Conservation (phyloP, 2,888 invertebrate genomes). For the Nipponacmea schrenckii region DNA sequence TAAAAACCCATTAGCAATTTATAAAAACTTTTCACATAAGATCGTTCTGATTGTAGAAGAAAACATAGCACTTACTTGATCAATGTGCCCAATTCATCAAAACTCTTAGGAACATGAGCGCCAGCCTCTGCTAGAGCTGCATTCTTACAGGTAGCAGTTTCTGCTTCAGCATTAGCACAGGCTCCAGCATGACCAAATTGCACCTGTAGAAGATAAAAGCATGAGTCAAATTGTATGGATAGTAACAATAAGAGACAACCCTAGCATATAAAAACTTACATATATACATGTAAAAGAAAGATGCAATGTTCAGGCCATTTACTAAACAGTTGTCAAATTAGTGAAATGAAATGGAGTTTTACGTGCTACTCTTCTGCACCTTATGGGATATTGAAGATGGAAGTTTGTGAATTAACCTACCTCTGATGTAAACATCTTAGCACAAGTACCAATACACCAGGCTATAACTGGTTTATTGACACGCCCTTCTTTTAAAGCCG, state of each 20-base stretch:
- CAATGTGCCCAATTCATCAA: conserved; percentile 87
- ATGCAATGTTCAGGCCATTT: too few species aligned
- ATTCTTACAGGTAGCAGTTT: conserved; percentile 95
- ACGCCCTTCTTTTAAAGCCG: conserved; percentile 81
- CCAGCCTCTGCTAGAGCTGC: conserved; percentile 83
- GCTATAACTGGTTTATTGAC: conserved; percentile 95
- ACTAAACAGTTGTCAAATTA: too few species aligned
- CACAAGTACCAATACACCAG: conserved; percentile 95
- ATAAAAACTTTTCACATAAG: too few species aligned
- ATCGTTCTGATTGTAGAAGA: too few species aligned
- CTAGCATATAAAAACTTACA: too few species aligned
- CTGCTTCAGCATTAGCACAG: conserved; percentile 91
- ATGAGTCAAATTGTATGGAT: not conserved
- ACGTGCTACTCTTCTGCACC: too few species aligned
- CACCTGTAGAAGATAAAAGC: conserved; percentile 72
- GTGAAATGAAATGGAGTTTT: too few species aligned
- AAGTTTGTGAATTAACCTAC: too few species aligned
- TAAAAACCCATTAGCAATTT: not conserved
- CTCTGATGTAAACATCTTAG: conserved; percentile 71
- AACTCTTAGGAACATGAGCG: conserved; percentile 90
- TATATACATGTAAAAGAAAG: too few species aligned
- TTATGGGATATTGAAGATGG: too few species aligned
- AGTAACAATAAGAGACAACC: too few species aligned
- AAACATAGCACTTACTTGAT: conserved; percentile 72
- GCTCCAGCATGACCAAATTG: conserved; percentile 99